Evolutionary conservation across 2,797 vertebrate species (phyloP).

Genomic region (Microctenopoma steveboyesi): DNA sequence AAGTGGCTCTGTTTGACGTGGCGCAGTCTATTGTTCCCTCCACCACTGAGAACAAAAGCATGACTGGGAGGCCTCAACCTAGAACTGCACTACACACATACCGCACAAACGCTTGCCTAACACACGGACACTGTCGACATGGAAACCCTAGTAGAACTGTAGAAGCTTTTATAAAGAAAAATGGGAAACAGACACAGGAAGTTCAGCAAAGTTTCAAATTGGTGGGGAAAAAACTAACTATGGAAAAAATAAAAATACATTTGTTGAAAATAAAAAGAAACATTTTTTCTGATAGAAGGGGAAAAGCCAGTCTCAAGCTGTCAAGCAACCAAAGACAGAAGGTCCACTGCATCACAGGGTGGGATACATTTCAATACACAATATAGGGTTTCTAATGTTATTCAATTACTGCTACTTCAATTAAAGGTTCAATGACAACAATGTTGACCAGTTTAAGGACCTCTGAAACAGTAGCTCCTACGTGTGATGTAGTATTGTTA

Average conservation of each 20-base stretch:
- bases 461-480: too few species aligned
- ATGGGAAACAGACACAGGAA: slow-evolving; percentile 31
- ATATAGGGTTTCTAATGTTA: too few species aligned
- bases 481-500: too few species aligned
- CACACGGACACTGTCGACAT: slow-evolving; percentile 69
- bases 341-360: neutral
- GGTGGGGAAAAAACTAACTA: slow-evolving; percentile 29
- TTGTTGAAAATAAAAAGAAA: slow-evolving; percentile 11
- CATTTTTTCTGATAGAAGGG: neutral
- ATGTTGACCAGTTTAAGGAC: too few species aligned
- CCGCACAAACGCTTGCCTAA: slow-evolving; percentile 60
- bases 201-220: slow-evolving; percentile 26
- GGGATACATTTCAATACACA: too few species aligned
- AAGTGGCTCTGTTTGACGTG: slow-evolving; percentile 85
- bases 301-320: neutral
- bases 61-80: slow-evolving; percentile 82
- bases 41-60: slow-evolving; percentile 83
- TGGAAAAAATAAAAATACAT: slow-evolving; percentile 3
- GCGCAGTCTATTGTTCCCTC: slow-evolving; percentile 83
- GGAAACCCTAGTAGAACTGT: slow-evolving; percentile 73
- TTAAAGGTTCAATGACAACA: too few species aligned
- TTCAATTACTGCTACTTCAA: too few species aligned
- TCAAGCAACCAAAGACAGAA: neutral
- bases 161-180: slow-evolving; percentile 54
- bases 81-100: slow-evolving; percentile 68